Conservation (phyloP, 2,797 vertebrate species). For the Sardinella longiceps region DNA sequence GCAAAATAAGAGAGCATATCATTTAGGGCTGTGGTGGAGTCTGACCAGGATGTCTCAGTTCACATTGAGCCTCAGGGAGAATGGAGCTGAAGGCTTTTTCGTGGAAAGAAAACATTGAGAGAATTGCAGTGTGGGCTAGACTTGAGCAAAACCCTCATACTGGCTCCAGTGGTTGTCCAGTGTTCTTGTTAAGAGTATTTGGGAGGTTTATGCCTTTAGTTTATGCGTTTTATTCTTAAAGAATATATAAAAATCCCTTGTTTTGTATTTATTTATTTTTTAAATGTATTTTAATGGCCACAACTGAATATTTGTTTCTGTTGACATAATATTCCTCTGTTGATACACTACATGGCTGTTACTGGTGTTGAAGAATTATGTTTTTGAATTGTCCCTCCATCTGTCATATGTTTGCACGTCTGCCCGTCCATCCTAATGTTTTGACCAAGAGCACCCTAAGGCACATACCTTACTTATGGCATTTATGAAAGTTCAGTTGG, state of each 20-base stretch:
- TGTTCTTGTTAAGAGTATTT: no score
- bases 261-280: no score
- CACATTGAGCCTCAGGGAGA: constrained; percentile 25
- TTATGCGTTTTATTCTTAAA: no score
- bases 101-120: neutral
- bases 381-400: no score
- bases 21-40: constrained; percentile 40
- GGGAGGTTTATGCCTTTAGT: no score
- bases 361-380: no score
- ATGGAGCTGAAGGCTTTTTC: neutral
- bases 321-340: neutral
- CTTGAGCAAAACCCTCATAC: neutral
- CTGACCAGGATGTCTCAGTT: constrained; percentile 32
- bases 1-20: constrained; percentile 33
- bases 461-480: no score
- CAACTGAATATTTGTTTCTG: neutral
- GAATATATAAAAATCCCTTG: no score
- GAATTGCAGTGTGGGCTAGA: neutral
- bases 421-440: no score
- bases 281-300: neutral
- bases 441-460: no score
- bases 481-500: no score
- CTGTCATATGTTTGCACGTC: no score
- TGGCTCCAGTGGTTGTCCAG: neutral
- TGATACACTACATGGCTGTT: neutral